Base-by-base conservation (phyloP, 2,797 vertebrate genomes). In the Cryptoblepharus egeriae region DNA sequence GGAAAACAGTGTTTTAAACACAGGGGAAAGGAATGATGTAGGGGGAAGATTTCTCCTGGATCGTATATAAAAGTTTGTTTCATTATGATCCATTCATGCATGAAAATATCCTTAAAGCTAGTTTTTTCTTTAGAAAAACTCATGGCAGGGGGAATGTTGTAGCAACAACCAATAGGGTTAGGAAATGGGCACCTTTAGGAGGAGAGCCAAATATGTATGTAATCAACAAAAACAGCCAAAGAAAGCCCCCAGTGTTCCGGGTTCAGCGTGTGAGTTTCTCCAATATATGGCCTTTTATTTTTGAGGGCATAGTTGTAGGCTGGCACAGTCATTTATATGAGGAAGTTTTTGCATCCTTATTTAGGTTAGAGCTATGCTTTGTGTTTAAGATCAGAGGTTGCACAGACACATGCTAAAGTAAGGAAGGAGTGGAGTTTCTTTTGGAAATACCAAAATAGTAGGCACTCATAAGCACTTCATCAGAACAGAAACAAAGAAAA, bases 1-100 rank as follows among this genome's bases (percentile, higher is more conserved):
- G 88, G 88, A 82, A 90, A 94, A 91, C 81, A 88, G 1, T 30
- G 88, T 65, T 85, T 83, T 76, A 86, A 81, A 89, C 39, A 22
- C 24, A 61, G 78, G 70, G 75, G 71, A 72, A 72, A 73, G 13
- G 35, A 88, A 75, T 74, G 86, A 64, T 77, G 82, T 84, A 7
- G 57, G 16, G 68, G 30, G 67, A 35, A 45, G 10, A 11, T 28
- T 65, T 64, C 11, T 45, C 4, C 55, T 65, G 18, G 32, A 72
- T 78, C 8, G 7, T 70, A n/a, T 2, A 8, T 28, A 67, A 52
- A 52, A 15, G 49, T 52, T 52, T 52, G 32, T 22, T 78, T 83
- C 20, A 30, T 1, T 20, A 32, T 57, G 26, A 61, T 49, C 22
- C 45, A 1, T 68, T 65, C 20, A 79, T 68, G 73, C 70, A 74